phyloP scores from a whole-genome alignment of 2,888 invertebrate genomes.

The Tinea trinotella region DNA sequence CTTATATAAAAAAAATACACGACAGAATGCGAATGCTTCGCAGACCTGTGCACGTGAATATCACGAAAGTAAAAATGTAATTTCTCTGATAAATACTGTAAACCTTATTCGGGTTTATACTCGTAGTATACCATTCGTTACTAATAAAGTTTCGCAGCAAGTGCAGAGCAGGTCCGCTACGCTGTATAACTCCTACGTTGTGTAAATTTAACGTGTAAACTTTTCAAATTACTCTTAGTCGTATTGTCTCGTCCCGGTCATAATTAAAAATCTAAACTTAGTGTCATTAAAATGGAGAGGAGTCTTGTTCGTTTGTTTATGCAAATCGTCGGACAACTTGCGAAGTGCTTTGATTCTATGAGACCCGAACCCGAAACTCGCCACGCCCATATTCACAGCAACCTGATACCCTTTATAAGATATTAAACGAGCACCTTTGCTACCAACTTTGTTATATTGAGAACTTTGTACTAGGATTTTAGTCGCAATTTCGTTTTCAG shows the following conservation, averaged over 20 bases:
- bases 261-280: slow-evolving; percentile 37
- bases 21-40: too few relatives aligned
- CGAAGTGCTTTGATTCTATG: slow-evolving; percentile 52
- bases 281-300: slow-evolving; percentile 58
- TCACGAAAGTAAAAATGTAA: too few relatives aligned
- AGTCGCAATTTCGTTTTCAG: too few relatives aligned
- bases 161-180: background rate
- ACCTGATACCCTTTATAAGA: background rate
- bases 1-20: too few relatives aligned
- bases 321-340: slow-evolving; percentile 65
- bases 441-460: background rate
- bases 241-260: slow-evolving; percentile 4
- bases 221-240: slow-evolving; percentile 10
- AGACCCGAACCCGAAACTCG: slow-evolving; percentile 35
- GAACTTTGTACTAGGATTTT: background rate
- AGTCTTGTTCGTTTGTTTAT: slow-evolving; percentile 66
- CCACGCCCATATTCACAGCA: slow-evolving; percentile 32
- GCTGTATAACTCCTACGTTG: background rate
- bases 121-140: too few relatives aligned
- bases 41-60: too few relatives aligned
- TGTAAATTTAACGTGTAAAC: slow-evolving; percentile 12
- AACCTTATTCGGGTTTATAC: too few relatives aligned
- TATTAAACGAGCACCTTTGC: slow-evolving; percentile 2
- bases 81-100: too few relatives aligned
- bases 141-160: background rate